A percentile compares a stretch with the other conserved stretches of the same genome.
These are phyloP conservation scores for Tenebrosternarchus preto DNA, from an alignment of 2,113 vertebrate genomes.

Conservation along the genomic window DNA sequence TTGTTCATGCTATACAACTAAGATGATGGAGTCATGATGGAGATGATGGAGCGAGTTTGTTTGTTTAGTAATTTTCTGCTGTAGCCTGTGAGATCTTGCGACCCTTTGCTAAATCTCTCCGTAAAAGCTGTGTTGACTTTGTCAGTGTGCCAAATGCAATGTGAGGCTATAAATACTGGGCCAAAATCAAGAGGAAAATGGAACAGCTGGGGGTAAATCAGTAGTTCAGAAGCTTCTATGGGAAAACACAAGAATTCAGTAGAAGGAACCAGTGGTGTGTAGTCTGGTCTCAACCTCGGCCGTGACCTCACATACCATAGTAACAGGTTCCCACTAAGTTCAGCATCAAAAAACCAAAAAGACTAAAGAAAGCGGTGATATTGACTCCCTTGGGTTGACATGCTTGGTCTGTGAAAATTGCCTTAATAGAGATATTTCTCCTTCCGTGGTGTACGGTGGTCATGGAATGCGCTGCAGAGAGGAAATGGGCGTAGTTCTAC, in stretches of 20 bases:
- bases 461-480: neutral
- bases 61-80: slow-evolving; percentile 26
- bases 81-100: slow-evolving; percentile 51
- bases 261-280: slow-evolving; percentile 66
- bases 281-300: slow-evolving; percentile 61
- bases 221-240: slow-evolving; percentile 66
- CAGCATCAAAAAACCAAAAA: slow-evolving; percentile 13
- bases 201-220: slow-evolving; percentile 27
- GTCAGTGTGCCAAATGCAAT: slow-evolving; percentile 57
- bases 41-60: neutral
- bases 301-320: slow-evolving; percentile 66
- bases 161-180: slow-evolving; percentile 56
- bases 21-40: neutral
- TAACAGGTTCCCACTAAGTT: slow-evolving; percentile 43
- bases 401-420: slow-evolving; percentile 59
- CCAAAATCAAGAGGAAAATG: slow-evolving; percentile 17
- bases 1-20: neutral
- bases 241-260: slow-evolving; percentile 72
- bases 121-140: slow-evolving; percentile 61
- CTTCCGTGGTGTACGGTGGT: slow-evolving; percentile 53
- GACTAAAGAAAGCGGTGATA: slow-evolving; percentile 45
- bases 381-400: slow-evolving; percentile 51
- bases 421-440: slow-evolving; percentile 63
- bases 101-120: slow-evolving; percentile 46
- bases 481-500: neutral